Evolutionary conservation across 2,113 vertebrate species (phyloP).

Genomic region (Osmerus eperlanus): DNA sequence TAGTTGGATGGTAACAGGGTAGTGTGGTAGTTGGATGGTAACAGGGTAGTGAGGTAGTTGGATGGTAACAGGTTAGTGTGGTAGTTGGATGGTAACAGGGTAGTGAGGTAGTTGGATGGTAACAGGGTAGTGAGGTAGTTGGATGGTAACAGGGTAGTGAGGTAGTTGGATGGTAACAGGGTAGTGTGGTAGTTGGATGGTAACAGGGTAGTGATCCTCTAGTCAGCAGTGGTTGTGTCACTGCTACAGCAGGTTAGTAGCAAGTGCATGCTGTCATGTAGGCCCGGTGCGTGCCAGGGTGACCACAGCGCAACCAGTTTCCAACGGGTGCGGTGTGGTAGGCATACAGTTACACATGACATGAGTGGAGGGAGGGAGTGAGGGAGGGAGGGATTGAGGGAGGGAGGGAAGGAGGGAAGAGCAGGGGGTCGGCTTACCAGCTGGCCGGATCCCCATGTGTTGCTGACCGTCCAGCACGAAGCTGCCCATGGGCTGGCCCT

Average conservation of each 20-base stretch:
- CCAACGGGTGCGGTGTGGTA: conserved; percentile 27
- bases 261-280: conserved; percentile 11
- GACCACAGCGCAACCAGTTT: conserved; percentile 33
- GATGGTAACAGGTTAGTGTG: too few species aligned
- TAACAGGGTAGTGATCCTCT: conserved; percentile 31
- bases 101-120: conserved; percentile 5
- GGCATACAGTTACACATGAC: conserved; percentile 7
- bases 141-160: too few species aligned
- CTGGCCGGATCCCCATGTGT: conserved; percentile 99
- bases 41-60: conserved; percentile 1
- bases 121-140: too few species aligned
- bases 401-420: conserved; percentile 19
- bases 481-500: conserved; percentile 99
- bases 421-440: conserved; percentile 76
- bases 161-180: too few species aligned
- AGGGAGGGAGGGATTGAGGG: conserved; percentile 47
- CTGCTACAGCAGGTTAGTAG: conserved; percentile 31
- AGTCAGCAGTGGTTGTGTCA: conserved; percentile 29
- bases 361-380: conserved; percentile 38
- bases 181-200: background rate
- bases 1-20: too few species aligned
- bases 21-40: background rate
- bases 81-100: background rate
- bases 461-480: conserved; percentile 99
- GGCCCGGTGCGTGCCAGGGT: conserved; percentile 24